A percentile compares a stretch with the other conserved stretches of the same genome.
These are phyloP conservation scores for Arion vulgaris DNA, from an alignment of 1,140 invertebrate genomes.

Conservation along the genomic window DNA sequence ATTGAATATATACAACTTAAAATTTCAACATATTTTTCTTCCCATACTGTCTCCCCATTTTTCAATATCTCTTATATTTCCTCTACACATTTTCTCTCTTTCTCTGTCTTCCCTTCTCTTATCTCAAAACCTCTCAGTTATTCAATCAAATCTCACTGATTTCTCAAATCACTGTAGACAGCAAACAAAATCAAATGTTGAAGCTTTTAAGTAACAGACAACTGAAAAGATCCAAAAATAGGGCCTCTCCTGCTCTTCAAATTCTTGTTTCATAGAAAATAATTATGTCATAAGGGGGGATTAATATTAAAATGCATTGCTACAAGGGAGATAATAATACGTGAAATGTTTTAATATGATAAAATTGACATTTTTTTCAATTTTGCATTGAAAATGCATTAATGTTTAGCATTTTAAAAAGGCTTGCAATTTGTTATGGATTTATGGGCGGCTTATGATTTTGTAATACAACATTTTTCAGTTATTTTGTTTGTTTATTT, in stretches of 20 bases:
- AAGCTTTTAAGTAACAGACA: not conserved
- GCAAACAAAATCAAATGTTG: constrained; percentile 1
- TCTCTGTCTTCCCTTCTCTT: not conserved
- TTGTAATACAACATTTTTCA: too few species aligned
- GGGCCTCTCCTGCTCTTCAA: not conserved
- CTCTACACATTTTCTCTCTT: not conserved
- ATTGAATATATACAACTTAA: too few species aligned
- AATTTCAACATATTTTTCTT: too few species aligned
- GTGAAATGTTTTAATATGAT: not conserved
- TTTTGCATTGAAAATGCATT: not conserved
- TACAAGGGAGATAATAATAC: not conserved
- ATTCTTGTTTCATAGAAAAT: not conserved
- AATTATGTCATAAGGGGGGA: not conserved
- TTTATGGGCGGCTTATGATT: too few species aligned
- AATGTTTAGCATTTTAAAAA: not conserved
- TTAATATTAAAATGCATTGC: not conserved
- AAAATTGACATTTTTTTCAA: not conserved
- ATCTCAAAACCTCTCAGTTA: not conserved
- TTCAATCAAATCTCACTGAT: not conserved
- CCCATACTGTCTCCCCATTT: too few species aligned
- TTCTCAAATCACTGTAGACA: not conserved
- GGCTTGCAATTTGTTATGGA: too few species aligned
- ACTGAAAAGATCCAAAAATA: not conserved
- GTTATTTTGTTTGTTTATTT: too few species aligned
- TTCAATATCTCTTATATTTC: not conserved